Evolutionary conservation across 2,888 invertebrate species (phyloP).

Genomic region (Teinopalpus imperialis): DNA sequence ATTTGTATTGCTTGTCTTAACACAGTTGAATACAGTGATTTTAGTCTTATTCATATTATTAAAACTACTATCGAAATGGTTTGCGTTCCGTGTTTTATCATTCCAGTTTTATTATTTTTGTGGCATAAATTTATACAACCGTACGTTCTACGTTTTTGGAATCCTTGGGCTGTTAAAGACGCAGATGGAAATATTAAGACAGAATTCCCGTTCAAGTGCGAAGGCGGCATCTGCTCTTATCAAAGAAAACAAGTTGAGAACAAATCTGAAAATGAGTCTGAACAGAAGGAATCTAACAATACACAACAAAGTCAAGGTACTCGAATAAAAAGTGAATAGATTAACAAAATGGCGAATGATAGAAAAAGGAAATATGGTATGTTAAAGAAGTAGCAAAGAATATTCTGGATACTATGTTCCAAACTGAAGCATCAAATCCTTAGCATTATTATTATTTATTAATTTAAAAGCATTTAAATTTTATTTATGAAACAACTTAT

Average conservation of each 20-base stretch:
- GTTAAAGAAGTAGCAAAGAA: neutral
- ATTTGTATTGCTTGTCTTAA: no score
- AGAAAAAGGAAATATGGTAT: neutral
- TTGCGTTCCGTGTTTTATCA: constrained; percentile 92
- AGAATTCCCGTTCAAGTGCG: constrained; percentile 83
- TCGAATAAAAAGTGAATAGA: constrained; percentile 47
- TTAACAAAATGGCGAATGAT: neutral
- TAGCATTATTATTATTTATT: neutral
- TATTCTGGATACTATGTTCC: constrained; percentile 1
- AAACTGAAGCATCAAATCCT: neutral
- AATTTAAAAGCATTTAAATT: constrained; percentile 15
- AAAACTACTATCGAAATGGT: constrained; percentile 87
- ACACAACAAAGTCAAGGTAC: constrained; percentile 28
- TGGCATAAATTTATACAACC: constrained; percentile 94
- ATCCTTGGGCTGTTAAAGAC: constrained; percentile 87
- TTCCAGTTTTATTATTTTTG: constrained; percentile 90
- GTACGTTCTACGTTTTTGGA: constrained; percentile 90
- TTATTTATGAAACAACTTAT: constrained; percentile 1
- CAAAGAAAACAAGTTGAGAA: constrained; percentile 43
- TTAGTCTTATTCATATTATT: no score
- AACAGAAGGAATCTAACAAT: constrained; percentile 27
- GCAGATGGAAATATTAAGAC: constrained; percentile 81
- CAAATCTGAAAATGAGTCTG: constrained; percentile 35
- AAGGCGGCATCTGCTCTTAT: constrained; percentile 79
- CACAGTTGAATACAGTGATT: no score